These are phyloP conservation scores for Drosophila meridionalis DNA, from an alignment of 2,888 invertebrate species.

Conservation along the genomic window DNA sequence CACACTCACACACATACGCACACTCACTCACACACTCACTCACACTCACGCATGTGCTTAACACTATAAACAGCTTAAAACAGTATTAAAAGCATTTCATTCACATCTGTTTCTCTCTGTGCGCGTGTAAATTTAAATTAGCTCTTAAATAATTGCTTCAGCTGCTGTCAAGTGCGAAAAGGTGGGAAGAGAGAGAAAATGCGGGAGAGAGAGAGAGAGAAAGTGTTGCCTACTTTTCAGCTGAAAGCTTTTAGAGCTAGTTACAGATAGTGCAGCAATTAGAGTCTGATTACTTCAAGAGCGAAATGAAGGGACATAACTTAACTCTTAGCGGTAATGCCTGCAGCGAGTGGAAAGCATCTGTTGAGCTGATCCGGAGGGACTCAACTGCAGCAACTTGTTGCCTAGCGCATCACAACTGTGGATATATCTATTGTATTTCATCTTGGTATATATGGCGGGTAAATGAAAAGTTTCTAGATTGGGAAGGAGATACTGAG, in stretches of 20 bases:
- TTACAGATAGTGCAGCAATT: background rate
- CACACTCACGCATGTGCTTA: slow-evolving; percentile 22
- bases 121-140: slow-evolving; percentile 17
- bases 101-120: slow-evolving; percentile 3
- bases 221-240: slow-evolving; percentile 28
- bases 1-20: background rate
- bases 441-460: background rate
- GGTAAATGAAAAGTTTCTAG: too few relatives aligned
- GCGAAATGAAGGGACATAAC: background rate
- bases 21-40: slow-evolving; percentile 5
- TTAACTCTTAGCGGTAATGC: background rate
- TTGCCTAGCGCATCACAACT: background rate
- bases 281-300: background rate
- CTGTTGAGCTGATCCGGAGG: background rate
- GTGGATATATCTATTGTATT: background rate
- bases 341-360: background rate
- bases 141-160: slow-evolving; percentile 9
- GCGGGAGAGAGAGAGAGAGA: background rate
- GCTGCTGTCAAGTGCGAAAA: background rate
- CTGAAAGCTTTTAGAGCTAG: background rate
- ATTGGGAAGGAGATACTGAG: too few relatives aligned
- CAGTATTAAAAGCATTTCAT: slow-evolving; percentile 54
- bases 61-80: slow-evolving; percentile 69
- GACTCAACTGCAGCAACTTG: background rate
- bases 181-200: background rate